These are phyloP conservation scores for Alsophila aescularia DNA, from an alignment of 2,888 invertebrate species.

Conservation along the genomic window DNA sequence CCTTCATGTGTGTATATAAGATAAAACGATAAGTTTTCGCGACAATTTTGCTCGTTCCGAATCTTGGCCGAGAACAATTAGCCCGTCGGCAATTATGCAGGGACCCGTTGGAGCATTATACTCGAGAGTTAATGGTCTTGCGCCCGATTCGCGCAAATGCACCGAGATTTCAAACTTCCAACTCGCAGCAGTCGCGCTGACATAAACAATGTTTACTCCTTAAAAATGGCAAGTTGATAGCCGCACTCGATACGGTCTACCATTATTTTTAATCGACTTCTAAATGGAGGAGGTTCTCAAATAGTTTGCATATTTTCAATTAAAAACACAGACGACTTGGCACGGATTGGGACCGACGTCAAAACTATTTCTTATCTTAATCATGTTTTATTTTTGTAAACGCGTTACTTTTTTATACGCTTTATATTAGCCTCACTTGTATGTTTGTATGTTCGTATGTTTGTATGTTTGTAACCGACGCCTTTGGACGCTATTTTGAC, in stretches of 20 bases:
- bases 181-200: conserved; percentile 39
- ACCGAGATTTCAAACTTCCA: conserved; percentile 40
- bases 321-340: no score
- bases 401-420: no score
- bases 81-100: conserved; percentile 67
- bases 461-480: no score
- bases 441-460: no score
- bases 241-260: conserved; percentile 1
- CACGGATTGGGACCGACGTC: no score
- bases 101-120: conserved; percentile 60
- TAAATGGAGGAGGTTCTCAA: no score
- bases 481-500: no score
- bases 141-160: conserved; percentile 62
- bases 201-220: conserved; percentile 42
- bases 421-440: no score
- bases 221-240: conserved; percentile 25
- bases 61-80: conserved; percentile 64
- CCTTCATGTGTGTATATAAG: background rate
- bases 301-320: no score
- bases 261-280: background rate
- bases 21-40: conserved; percentile 22
- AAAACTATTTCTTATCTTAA: no score
- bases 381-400: no score
- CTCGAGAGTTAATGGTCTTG: conserved; percentile 59
- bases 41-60: conserved; percentile 49